Evolutionary conservation across 2,113 vertebrate species (phyloP).

Genomic region (Daboia siamensis): DNA sequence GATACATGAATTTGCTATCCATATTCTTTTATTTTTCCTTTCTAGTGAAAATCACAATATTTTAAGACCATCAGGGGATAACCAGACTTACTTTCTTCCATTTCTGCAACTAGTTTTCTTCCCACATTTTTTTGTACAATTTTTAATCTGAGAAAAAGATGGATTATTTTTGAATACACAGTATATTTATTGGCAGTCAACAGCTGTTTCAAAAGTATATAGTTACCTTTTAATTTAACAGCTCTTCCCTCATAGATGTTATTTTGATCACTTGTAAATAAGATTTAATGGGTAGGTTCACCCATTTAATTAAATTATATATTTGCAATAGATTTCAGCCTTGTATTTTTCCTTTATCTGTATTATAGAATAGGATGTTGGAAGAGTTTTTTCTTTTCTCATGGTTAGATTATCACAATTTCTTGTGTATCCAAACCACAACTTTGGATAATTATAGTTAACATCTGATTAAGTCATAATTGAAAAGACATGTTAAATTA

Average conservation of each 20-base stretch:
- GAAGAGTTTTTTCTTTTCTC: not conserved
- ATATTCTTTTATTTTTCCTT: not conserved
- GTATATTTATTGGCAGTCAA: not conserved
- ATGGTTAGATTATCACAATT: not conserved
- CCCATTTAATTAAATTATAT: not conserved
- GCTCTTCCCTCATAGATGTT: not conserved
- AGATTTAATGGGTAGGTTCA: not conserved
- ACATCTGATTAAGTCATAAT: not conserved
- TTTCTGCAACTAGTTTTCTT: conserved; percentile 25
- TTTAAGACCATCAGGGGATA: not conserved
- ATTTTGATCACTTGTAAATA: not conserved
- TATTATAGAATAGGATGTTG: not conserved
- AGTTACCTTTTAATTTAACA: not conserved
- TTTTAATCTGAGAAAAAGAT: conserved; percentile 43
- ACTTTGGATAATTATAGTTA: not conserved
- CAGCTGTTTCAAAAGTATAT: not conserved
- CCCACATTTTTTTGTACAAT: conserved; percentile 31
- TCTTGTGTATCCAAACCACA: not conserved
- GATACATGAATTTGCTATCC: not conserved
- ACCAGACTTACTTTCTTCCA: conserved; percentile 49
- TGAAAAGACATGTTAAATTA: not conserved
- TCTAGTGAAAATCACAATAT: not conserved
- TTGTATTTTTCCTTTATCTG: not conserved
- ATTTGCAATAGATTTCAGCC: not conserved
- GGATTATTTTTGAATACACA: not conserved